Evolutionary conservation across 2,113 vertebrate genomes (phyloP), one percentile per base, ranked within the genome.

Genomic region (Gymnobelideus leadbeateri): DNA sequence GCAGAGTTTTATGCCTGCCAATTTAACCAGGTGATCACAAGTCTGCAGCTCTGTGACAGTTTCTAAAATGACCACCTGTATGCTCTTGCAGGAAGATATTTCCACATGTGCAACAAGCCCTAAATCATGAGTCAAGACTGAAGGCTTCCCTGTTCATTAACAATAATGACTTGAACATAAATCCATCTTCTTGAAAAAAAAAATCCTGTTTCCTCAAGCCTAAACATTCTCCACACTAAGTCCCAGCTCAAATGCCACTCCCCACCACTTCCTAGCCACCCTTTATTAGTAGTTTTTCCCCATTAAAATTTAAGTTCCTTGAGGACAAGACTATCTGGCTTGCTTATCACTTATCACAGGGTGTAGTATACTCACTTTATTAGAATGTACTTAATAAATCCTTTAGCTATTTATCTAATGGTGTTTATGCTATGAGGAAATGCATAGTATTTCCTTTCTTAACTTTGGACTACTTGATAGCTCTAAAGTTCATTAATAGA

Each of bases 1-100:
- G 8, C 11, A 89, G 16, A 0, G 0, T 37, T 90, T 14, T 84
- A 26, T 6, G 0, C 19, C 50, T 55, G 24, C 93, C 51, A 91
- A 8, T 90, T 54, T 93, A 92, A 12, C 3, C 19, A 95, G 26
- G 89, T 46, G 68, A 89, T 49, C 37, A 68, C 7, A 51, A 21
- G 77, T 50, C 91, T 93, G 53, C 43, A 55, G 47, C 47, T 91
- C 55, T 24, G 52, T 52, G 23, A 61, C 0, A 89, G 57, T 95
- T 93, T 91, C 28, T 77, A 92, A 93, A 43, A 90, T 51, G 55
- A 94, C 16, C 26, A 68, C 43, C n/a, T 93, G 10, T 89, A n/a
- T 91, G 55, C 94, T 93, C 8, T 8, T 31, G 19, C 91, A 90
- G 89, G 19, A 90, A 31, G 0, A 12, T 51, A 91, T 47, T 94